A percentile compares a stretch with the other conserved stretches of the same genome.
These are phyloP conservation scores for Thereva nobilitata DNA, from an alignment of 2,888 invertebrate species.

Conservation along the genomic window DNA sequence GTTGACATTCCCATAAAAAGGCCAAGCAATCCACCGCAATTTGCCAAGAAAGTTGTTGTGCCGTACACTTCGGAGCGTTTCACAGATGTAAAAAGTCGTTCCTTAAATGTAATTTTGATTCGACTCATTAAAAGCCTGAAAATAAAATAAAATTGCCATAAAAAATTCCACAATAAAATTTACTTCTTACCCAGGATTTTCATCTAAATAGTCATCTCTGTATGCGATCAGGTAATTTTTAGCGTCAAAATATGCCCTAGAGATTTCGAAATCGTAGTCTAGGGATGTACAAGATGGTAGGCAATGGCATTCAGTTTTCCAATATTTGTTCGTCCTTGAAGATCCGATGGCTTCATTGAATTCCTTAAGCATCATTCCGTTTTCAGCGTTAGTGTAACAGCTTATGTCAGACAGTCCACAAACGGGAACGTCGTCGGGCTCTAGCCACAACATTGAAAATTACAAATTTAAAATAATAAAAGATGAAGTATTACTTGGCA, in stretches of 20 bases:
- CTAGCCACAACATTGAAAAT: background rate
- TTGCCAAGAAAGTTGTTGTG: background rate
- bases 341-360: slow-evolving; percentile 44
- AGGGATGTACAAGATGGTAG: slow-evolving; percentile 55
- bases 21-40: background rate
- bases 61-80: too few species aligned
- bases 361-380: slow-evolving; percentile 44
- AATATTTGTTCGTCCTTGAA: slow-evolving; percentile 8
- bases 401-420: slow-evolving; percentile 54
- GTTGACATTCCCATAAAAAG: background rate
- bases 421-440: slow-evolving; percentile 49
- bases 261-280: slow-evolving; percentile 54
- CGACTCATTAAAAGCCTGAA: too few species aligned
- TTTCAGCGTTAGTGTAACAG: slow-evolving; percentile 53
- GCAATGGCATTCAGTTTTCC: slow-evolving; percentile 49
- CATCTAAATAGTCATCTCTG: slow-evolving; percentile 40
- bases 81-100: too few species aligned
- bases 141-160: too few species aligned
- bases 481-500: slow-evolving; percentile 60
- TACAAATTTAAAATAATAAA: background rate
- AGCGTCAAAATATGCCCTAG: slow-evolving; percentile 52
- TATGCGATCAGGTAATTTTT: slow-evolving; percentile 11
- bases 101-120: too few species aligned
- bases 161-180: too few species aligned
- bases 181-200: slow-evolving; percentile 43